A percentile compares a stretch with the other conserved stretches of the same genome.
phyloP scores from a whole-genome alignment of 2,888 invertebrate genomes.

The Neocrepidodera transversa region DNA sequence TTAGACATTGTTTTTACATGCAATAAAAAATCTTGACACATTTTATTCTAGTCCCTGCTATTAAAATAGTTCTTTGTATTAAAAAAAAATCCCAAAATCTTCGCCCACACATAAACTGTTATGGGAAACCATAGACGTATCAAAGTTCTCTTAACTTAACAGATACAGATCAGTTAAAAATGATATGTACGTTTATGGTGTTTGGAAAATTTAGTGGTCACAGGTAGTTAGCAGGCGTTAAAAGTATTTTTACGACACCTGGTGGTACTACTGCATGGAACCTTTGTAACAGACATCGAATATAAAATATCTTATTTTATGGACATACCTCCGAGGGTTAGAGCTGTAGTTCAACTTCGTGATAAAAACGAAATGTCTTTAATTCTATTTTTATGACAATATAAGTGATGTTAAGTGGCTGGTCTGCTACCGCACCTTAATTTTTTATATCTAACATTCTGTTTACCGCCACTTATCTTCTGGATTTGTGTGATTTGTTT shows the following conservation, averaged over 20 bases:
- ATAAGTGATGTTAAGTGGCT: slow-evolving; percentile 23
- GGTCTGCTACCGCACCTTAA: slow-evolving; percentile 24
- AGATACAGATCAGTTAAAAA: no score
- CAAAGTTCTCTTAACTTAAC: no score
- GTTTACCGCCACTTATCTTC: slow-evolving; percentile 4
- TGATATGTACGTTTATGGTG: neutral
- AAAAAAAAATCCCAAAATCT: no score
- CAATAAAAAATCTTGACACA: no score
- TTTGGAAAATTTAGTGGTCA: neutral
- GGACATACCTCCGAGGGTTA: slow-evolving; percentile 23
- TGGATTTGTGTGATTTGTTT: neutral
- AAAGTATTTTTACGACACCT: slow-evolving; percentile 25
- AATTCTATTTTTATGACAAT: slow-evolving; percentile 28
- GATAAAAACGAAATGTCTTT: slow-evolving; percentile 25
- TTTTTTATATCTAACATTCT: slow-evolving; percentile 17
- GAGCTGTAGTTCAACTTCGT: slow-evolving; percentile 13
- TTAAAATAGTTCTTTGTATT: no score
- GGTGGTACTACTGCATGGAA: slow-evolving; percentile 16
- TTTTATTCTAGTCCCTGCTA: no score
- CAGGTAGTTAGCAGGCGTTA: slow-evolving; percentile 23
- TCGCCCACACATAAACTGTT: no score
- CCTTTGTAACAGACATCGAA: slow-evolving; percentile 19
- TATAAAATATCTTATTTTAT: slow-evolving; percentile 27
- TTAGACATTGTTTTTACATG: no score
- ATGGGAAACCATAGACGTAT: no score